A percentile compares a stretch with the other conserved stretches of the same genome.
phyloP scores from a whole-genome alignment of 1,140 invertebrate species.

The Phymorhynchus buccinoides region DNA sequence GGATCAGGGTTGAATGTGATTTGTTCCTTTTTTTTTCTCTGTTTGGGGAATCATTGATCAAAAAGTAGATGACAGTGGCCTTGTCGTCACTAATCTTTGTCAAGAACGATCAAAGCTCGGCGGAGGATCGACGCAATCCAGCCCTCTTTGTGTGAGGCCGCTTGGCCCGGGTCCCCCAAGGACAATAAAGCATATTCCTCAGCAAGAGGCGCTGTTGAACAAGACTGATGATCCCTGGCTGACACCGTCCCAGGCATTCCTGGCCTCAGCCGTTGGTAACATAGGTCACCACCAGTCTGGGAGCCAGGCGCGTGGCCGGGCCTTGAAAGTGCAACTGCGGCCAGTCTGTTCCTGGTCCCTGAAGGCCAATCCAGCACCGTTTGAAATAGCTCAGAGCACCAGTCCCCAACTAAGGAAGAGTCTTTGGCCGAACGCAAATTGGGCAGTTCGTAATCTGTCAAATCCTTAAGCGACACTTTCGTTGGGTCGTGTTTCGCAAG shows the following conservation, averaged over 20 bases:
- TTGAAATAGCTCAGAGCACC: not conserved
- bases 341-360: not conserved
- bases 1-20: not conserved
- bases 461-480: not conserved
- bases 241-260: not conserved
- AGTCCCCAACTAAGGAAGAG: not conserved
- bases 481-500: not conserved
- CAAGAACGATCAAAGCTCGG: not conserved
- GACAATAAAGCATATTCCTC: not conserved
- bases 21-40: not conserved
- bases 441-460: slow-evolving; percentile 2
- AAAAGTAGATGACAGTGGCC: not conserved
- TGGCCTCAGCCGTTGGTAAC: not conserved
- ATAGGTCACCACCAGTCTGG: not conserved
- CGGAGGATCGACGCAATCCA: not conserved
- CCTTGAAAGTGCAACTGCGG: not conserved
- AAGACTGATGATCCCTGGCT: not conserved
- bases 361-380: not conserved
- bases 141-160: not conserved
- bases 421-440: not conserved
- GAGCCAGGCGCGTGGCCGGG: not conserved
- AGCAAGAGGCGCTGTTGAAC: not conserved
- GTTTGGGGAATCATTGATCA: slow-evolving; percentile 11
- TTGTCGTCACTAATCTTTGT: slow-evolving; percentile 15
- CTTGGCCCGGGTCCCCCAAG: not conserved